phyloP scores from a whole-genome alignment of 2,888 invertebrate genomes.

The Oscheius sp. region DNA sequence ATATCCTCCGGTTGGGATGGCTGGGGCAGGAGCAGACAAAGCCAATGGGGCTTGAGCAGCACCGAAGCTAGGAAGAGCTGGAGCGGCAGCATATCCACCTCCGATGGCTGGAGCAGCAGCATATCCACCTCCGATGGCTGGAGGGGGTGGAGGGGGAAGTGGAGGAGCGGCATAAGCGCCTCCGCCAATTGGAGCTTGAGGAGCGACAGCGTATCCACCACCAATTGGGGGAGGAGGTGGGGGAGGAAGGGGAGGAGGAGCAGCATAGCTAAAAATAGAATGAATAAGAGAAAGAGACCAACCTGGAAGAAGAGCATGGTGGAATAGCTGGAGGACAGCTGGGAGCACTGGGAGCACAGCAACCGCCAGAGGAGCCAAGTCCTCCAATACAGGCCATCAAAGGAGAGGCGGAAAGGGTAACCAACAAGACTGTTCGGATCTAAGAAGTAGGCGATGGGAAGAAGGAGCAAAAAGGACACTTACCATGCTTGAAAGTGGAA shows the following conservation, averaged over 20 bases:
- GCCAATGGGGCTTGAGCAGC: background rate
- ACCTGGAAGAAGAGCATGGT: conserved; percentile 43
- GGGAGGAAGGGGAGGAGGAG: conserved; percentile 3
- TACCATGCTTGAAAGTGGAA: conserved; percentile 5
- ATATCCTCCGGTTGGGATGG: conserved; percentile 4
- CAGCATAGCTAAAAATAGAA: conserved; percentile 14
- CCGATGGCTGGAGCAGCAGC: conserved; percentile 18
- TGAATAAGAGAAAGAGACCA: background rate
- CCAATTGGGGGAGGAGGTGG: conserved; percentile 13
- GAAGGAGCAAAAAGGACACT: background rate
- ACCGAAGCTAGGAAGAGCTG: conserved; percentile 4
- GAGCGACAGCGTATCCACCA: conserved; percentile 27
- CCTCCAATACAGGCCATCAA: conserved; percentile 36
- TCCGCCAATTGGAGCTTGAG: background rate
- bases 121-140: background rate
- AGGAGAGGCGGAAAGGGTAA: conserved; percentile 36
- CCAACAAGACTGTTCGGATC: conserved; percentile 31
- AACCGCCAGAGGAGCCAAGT: conserved; percentile 24
- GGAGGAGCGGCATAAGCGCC: conserved; percentile 18
- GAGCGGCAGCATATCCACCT: conserved; percentile 14
- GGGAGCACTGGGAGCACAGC: conserved; percentile 25
- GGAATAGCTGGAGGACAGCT: conserved; percentile 18
- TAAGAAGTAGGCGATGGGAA: conserved; percentile 3
- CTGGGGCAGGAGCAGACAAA: background rate
- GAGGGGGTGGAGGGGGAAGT: background rate